A percentile compares a stretch with the other conserved stretches of the same genome.
Conservation (phyloP, 2,113 vertebrate species). For the Chaenogobius annularis region DNA sequence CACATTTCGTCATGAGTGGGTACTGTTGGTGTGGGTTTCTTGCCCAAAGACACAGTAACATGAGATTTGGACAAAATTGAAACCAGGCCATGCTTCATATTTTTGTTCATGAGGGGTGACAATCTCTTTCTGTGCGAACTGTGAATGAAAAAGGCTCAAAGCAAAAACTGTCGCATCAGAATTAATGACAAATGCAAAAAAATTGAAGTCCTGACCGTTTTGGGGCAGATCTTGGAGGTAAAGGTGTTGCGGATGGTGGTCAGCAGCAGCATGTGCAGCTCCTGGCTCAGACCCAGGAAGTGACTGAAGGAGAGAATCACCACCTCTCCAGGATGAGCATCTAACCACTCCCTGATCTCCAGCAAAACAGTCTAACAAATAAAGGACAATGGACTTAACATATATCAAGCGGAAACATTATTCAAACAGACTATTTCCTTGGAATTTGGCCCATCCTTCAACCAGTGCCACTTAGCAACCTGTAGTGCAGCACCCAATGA, state of each 20-base stretch:
- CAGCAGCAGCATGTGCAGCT: constrained; percentile 74
- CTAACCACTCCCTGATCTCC: constrained; percentile 79
- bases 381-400: background rate
- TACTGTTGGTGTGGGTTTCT: background rate
- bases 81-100: too few species aligned
- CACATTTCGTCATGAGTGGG: background rate
- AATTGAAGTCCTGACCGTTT: constrained; percentile 58
- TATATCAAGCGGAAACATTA: background rate
- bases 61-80: too few species aligned
- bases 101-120: too few species aligned
- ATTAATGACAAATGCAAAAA: background rate
- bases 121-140: too few species aligned
- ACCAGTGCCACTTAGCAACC: too few species aligned
- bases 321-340: constrained; percentile 76
- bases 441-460: too few species aligned
- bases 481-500: too few species aligned
- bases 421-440: too few species aligned
- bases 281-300: constrained; percentile 72
- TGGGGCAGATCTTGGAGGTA: constrained; percentile 75
- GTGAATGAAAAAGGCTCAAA: background rate
- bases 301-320: constrained; percentile 81
- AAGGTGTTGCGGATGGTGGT: constrained; percentile 72
- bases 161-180: background rate
- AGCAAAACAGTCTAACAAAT: constrained; percentile 67
- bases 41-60: too few species aligned